These are phyloP conservation scores for Eustalomyia histrio DNA, from an alignment of 2,888 invertebrate species.

Conservation along the genomic window DNA sequence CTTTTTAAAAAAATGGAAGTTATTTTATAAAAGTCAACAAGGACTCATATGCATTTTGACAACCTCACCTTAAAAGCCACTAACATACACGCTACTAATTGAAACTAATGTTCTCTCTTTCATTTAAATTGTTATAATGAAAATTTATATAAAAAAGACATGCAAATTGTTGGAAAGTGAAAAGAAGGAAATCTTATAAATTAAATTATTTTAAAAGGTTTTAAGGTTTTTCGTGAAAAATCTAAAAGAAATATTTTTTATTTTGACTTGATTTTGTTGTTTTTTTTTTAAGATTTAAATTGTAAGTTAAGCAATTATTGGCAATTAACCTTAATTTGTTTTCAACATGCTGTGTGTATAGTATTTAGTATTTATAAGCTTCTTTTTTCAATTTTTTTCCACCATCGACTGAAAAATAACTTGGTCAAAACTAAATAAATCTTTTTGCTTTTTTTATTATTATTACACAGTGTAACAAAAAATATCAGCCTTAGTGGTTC, in stretches of 20 bases:
- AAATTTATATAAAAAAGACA: conserved; percentile 2
- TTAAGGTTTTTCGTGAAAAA: conserved; percentile 5
- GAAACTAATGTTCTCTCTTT: background rate
- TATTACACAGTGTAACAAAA: too few relatives aligned
- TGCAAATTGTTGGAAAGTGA: conserved; percentile 26
- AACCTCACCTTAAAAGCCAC: conserved; percentile 12
- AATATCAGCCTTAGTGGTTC: too few relatives aligned
- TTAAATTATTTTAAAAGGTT: conserved; percentile 55
- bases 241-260: background rate
- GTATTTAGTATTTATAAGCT: conserved; percentile 6
- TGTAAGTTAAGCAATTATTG: conserved; percentile 52
- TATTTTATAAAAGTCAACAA: too few relatives aligned
- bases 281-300: conserved; percentile 34
- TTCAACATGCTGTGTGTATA: conserved; percentile 34
- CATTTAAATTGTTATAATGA: background rate
- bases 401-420: conserved; percentile 40
- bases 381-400: conserved; percentile 11
- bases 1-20: background rate
- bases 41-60: background rate
- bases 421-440: conserved; percentile 57
- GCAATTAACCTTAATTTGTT: conserved; percentile 60
- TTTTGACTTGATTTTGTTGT: too few relatives aligned
- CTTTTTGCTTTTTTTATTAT: conserved; percentile 23
- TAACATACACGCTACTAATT: conserved; percentile 18
- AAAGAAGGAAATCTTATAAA: background rate